Percentiles rank a stretch among this genome's conserved stretches.
Conservation (phyloP, 2,888 invertebrate species). For the Phytoseiulus persimilis region DNA sequence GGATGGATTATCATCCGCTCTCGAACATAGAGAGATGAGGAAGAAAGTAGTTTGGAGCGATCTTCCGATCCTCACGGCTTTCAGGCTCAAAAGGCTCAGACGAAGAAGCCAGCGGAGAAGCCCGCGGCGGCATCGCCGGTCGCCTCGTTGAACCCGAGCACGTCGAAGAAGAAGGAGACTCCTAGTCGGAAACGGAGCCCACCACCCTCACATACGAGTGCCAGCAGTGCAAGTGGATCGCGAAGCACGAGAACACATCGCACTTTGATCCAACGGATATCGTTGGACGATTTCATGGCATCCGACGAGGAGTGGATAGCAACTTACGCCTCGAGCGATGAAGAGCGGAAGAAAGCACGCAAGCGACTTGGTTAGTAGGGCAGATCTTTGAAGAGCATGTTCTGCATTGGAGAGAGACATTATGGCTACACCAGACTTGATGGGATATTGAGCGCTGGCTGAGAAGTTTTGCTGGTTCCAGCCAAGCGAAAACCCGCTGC, state of each 20-base stretch:
- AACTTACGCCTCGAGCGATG: constrained; percentile 32
- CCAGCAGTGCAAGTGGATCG: neutral
- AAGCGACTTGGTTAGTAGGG: neutral
- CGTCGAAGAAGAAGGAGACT: constrained; percentile 11
- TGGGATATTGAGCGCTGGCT: no score
- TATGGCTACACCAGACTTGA: no score
- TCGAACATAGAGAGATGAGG: no score
- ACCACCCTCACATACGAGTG: neutral
- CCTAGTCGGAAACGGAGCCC: constrained; percentile 22
- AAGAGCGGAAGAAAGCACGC: constrained; percentile 32
- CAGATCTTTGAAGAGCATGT: neutral
- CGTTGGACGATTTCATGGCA: constrained; percentile 26
- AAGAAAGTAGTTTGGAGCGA: no score
- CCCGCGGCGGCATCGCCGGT: neutral
- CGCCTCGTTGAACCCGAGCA: neutral
- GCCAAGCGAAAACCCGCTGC: constrained; percentile 40
- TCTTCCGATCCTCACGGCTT: neutral
- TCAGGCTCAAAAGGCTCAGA: neutral
- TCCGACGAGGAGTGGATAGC: constrained; percentile 38
- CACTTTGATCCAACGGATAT: constrained; percentile 35
- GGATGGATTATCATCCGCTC: no score
- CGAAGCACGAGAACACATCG: constrained; percentile 31
- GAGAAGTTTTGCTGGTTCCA: neutral
- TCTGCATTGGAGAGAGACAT: no score
- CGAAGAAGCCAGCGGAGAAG: neutral